Evolutionary conservation across 2,797 vertebrate species (phyloP).

Genomic region (Artibeus jamaicensis): DNA sequence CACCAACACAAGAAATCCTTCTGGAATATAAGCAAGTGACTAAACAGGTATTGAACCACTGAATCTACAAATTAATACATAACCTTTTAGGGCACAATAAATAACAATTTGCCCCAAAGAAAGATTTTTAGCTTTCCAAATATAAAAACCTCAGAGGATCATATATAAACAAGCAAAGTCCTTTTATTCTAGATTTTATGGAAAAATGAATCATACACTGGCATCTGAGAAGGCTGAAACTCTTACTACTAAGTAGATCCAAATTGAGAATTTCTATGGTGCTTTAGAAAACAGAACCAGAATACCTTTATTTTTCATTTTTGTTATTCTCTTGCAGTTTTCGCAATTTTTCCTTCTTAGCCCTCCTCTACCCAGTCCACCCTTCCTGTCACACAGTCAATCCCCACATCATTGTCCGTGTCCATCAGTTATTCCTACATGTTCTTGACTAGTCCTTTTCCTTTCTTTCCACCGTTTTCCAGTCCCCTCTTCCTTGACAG

Average conservation of each 20-base stretch:
- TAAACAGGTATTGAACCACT: conserved; percentile 67
- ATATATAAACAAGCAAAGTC: conserved; percentile 76
- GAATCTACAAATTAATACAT: conserved; percentile 68
- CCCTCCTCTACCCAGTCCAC: too few species aligned
- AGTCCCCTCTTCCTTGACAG: too few species aligned
- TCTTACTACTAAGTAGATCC: neutral
- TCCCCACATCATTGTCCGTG: too few species aligned
- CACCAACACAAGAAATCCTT: conserved; percentile 75
- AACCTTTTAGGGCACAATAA: conserved; percentile 70
- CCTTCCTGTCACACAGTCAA: too few species aligned
- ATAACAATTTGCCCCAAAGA: conserved; percentile 66
- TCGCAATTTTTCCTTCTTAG: too few species aligned
- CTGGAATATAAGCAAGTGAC: conserved; percentile 73
- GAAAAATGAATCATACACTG: neutral
- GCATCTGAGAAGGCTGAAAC: conserved; percentile 67
- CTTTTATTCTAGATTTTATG: conserved; percentile 72
- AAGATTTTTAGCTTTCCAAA: conserved; percentile 77
- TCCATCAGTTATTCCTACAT: too few species aligned
- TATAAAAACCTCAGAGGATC: conserved; percentile 75
- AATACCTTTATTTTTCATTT: neutral
- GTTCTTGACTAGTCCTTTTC: too few species aligned
- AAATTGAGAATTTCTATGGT: too few species aligned
- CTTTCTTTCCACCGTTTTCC: too few species aligned
- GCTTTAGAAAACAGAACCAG: too few species aligned
- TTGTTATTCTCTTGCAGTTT: too few species aligned